Percentiles rank a stretch among this genome's conserved stretches.
phyloP scores from a whole-genome alignment of 2,888 invertebrate species.

The Hyalella azteca region DNA sequence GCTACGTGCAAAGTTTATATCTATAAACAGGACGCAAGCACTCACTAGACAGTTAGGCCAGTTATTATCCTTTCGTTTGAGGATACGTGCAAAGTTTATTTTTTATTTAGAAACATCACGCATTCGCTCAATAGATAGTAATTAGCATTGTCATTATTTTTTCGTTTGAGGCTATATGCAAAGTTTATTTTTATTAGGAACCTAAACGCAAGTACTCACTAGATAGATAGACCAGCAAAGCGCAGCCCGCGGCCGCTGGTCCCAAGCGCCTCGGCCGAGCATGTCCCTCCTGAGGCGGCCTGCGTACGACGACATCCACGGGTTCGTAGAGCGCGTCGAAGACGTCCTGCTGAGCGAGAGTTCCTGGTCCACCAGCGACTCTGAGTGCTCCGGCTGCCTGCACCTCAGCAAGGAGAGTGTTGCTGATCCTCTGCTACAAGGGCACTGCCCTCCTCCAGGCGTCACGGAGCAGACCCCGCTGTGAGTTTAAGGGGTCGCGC shows the following conservation, averaged over 20 bases:
- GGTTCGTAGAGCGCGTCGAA: slow-evolving; percentile 55
- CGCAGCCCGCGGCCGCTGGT: neutral
- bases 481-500: neutral
- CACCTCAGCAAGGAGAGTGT: slow-evolving; percentile 52
- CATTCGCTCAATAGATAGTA: no score
- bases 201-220: no score
- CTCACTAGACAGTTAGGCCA: no score
- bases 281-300: slow-evolving; percentile 54
- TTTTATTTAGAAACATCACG: no score
- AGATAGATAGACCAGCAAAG: no score
- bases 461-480: slow-evolving; percentile 16
- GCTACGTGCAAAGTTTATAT: no score
- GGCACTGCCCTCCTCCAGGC: neutral
- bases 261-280: neutral
- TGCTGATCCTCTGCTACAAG: neutral
- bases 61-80: no score
- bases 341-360: slow-evolving; percentile 57
- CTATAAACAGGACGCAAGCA: no score
- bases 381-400: slow-evolving; percentile 55
- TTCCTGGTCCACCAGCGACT: slow-evolving; percentile 57
- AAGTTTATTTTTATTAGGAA: no score
- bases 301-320: slow-evolving; percentile 55
- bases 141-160: no score
- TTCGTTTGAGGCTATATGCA: no score
- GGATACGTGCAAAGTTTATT: no score